Base-by-base conservation (phyloP, 2,797 vertebrate species). In the Melanotaenia nigrans region DNA sequence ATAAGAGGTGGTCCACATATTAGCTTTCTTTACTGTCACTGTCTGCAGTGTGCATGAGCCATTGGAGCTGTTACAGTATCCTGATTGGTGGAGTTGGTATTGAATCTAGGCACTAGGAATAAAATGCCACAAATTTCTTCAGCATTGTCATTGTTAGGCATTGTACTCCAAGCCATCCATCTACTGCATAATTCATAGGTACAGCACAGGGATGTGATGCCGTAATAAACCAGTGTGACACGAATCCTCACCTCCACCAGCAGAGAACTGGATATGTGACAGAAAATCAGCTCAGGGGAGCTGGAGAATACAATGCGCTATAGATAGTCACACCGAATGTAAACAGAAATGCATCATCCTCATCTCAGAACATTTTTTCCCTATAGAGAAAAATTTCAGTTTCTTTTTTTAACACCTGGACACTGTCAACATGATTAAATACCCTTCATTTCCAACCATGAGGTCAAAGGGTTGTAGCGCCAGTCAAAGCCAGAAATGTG, bases 141-240 rank as follows among this genome's bases (percentile, higher is more conserved):
- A 70, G 40, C 13, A 45, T 78, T 83, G 85, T 85, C 75, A 85
- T 79, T 69, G 70, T 74, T n/a, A 79, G 70, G 75, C 54, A 79
- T 79, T 86, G 81, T 85, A 65, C 56, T 78, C 66, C 68, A 42
- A 87, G 77, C 78, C 85, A 77, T 72, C 73, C 55, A 79, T 81
- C 71, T 75, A 67, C 57, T 94, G 85, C 84, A 93, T 92, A 88
- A 93, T 93, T 92, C 85, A 93, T 90, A 77, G 77, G 64, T n/a
- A 71, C 58, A 75, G 79, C 74, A 78, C 71, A 71, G 84, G 59
- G 77, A 86, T 78, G 71, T 79, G 71, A 89, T 81, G 73, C 61
- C 74, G 68, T 85, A 89, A 90, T 92, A 86, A 91, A 88, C 71
- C 66, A 66, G 71, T 75, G 75, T 85, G 87, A 78, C 82, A 86